Conservation (phyloP, 37 sponge, comb jelly and placozoan genomes). For the Ianthella basta region DNA sequence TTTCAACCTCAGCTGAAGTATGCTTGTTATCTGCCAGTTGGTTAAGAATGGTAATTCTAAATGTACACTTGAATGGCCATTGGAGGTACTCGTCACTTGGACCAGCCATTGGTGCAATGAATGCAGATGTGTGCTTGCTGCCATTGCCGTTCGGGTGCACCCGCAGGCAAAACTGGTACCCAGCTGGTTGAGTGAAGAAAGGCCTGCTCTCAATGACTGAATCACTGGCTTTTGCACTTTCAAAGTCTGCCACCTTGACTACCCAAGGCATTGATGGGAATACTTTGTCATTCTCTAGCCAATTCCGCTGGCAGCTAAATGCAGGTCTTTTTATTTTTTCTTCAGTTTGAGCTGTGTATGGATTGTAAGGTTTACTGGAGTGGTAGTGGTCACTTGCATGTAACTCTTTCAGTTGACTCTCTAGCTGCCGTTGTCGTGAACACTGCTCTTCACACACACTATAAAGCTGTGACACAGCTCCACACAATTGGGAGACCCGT, state of each 20-base stretch:
- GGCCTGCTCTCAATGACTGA: background rate
- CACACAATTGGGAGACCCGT: background rate
- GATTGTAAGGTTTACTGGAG: no score
- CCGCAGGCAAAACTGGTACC: background rate
- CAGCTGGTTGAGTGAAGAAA: background rate
- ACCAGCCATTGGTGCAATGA: background rate
- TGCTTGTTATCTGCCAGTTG: background rate
- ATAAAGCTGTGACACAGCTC: no score
- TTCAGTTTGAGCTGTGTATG: no score
- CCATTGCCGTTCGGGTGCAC: background rate
- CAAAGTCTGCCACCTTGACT: slow-evolving; percentile 1
- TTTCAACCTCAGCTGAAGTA: background rate
- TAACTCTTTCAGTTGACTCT: no score
- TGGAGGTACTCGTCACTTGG: slow-evolving; percentile 7
- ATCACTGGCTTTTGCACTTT: background rate
- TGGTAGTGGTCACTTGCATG: no score
- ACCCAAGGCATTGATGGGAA: slow-evolving; percentile 13
- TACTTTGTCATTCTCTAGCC: background rate
- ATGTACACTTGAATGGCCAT: background rate
- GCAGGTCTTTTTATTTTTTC: no score
- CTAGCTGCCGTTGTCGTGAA: no score
- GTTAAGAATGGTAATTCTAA: background rate
- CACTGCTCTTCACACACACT: no score
- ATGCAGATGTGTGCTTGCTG: no score
- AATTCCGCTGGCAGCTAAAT: background rate